A percentile compares a stretch with the other conserved stretches of the same genome.
Evolutionary conservation across 2,113 vertebrate species (phyloP).

Genomic region (Elgaria multicarinata): DNA sequence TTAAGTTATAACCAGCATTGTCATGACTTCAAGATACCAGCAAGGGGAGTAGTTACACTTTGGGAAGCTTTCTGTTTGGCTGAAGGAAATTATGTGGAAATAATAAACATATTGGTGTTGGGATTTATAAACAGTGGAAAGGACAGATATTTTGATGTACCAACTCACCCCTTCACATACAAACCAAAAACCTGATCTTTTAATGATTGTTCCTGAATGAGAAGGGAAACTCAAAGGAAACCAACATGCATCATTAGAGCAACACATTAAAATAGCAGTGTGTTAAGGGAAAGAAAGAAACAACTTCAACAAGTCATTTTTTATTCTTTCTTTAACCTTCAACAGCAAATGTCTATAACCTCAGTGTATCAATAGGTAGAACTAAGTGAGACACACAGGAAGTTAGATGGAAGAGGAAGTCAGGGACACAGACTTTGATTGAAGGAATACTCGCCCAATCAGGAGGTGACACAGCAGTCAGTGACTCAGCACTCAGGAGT

Average conservation of each 20-base stretch:
- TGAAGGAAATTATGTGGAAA: conserved; percentile 21
- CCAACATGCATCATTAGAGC: not conserved
- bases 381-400: no score
- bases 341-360: not conserved
- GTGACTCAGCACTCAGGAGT: no score
- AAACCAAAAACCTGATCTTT: conserved; percentile 31
- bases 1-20: conserved; percentile 31
- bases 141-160: conserved; percentile 53
- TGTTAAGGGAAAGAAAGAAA: not conserved
- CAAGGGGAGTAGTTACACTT: conserved; percentile 83
- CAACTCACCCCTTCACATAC: not conserved
- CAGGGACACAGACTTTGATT: no score
- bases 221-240: conserved; percentile 24
- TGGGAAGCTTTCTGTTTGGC: conserved; percentile 51
- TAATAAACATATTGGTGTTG: conserved; percentile 34
- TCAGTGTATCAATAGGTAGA: no score
- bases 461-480: no score
- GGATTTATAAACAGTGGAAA: conserved; percentile 45
- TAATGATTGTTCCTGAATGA: conserved; percentile 27
- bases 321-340: not conserved
- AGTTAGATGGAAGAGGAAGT: no score
- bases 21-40: conserved; percentile 71
- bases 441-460: no score
- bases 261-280: conserved; percentile 18
- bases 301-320: not conserved